Base-by-base conservation (phyloP, 2,888 invertebrate species). In the Drosophila colorata region DNA sequence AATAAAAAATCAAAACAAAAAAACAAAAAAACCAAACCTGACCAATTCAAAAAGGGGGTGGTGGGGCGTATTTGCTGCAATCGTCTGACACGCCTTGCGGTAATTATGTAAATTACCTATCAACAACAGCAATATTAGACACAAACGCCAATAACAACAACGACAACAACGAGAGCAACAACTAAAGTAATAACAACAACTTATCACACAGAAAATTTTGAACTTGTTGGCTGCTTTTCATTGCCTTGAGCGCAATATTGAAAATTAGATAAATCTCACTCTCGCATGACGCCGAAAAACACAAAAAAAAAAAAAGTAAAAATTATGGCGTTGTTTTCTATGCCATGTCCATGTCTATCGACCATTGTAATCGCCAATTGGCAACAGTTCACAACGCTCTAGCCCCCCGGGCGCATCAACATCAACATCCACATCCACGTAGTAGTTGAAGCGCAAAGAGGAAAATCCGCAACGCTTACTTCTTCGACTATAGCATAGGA, bases 71-170 rank as follows among this genome's bases (percentile, higher is more conserved):
- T 9, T n/a, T 14, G 16, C 20, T 23, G 53, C 75, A 78, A 64
- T 69, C 46, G 61, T 14, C 53, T 57, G 76, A 64, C 72, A 80
- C 80, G 84, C 84, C 84, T 74, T 53, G 64, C 57, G 63, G 74
- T 80, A 84, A 84, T 84, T 80, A 84, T 80, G 80, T 77, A 83
- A 80, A 80, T 80, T 80, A 69, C 74, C 80, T 65, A 80, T 80
- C 80, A 83, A 83, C 78, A 77, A 63, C 60, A 43, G 41, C 38
- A 51, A 59, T 37, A 53, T 48, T 47, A 28, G 31, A n/a, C 46
- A 49, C 49, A 41, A n/a, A n/a, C n/a, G n/a, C n/a, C n/a, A n/a
- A n/a, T n/a, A n/a, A 23, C 46, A 61, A 31, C 61, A 44, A 41
- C 2, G 9, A 66, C 61, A 65, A 67, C 78, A 65, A 74, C 74